Base-by-base conservation (phyloP, 2,113 vertebrate genomes). In the Spermophilus dauricus region DNA sequence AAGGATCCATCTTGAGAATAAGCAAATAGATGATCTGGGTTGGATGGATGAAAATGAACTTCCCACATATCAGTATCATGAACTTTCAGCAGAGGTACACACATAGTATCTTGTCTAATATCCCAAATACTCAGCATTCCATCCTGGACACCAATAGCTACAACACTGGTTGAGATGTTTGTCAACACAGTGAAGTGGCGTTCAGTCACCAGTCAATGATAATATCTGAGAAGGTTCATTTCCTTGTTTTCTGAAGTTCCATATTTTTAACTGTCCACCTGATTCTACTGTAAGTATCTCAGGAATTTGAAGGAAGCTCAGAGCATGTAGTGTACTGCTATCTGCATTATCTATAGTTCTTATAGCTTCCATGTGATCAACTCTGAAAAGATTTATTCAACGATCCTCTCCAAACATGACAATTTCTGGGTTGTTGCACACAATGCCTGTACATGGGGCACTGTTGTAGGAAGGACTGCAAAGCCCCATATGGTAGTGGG, bases 61-160 rank as follows among this genome's bases (percentile, higher is more conserved):
- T 99, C 99, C 99, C 99, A 99, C 99, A 99, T 99, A 99, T 99
- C 99, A 97, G 99, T 99, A 95, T 99, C 99, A 91, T 99, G 99
- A 45, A 99, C 99, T 97, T 99, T 99, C 97, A 99, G 99, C 37
- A 99, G 98, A 26, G 99, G 99, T 95, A 99, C 99, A 26, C 99
- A 99, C 92, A 99, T 98, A 77, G 95, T 99, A 86, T 99, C 99
- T 95, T 99, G 99, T 97, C 99, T 99, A 85, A 99, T 99, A 80
- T 99, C 99, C 99, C 99, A 99, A 95, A 99, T 99, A 95, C 99
- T 99, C 91, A 99, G 98, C 99, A 99, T 99, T 87, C 99, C 99
- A 73, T 99, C 99, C 98, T 99, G 99, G 86, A 99, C 99, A 17
- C 99, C 99, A 0, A 97, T 98, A 76, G 99, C 99, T 96, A 99